Conservation (phyloP, 2,113 vertebrate species). For the Tricholaema leucomelas region DNA sequence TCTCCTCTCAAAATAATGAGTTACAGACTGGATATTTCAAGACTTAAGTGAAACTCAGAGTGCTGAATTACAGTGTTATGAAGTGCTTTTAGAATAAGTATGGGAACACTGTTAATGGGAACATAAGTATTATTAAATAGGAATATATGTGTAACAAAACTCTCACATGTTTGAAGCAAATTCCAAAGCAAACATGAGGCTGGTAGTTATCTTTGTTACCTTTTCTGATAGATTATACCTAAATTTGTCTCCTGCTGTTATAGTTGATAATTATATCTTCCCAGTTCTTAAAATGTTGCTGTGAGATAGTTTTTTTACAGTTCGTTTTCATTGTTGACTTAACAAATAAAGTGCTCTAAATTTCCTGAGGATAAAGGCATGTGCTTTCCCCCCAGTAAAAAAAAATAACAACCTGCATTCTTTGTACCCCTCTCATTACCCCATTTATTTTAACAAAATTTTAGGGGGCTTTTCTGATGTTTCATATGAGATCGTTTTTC, state of each 20-base stretch:
- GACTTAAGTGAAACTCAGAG: neutral
- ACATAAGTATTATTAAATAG: neutral
- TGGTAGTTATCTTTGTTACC: neutral
- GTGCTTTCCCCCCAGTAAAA: rapidly evolving
- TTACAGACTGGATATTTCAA: conserved; percentile 5
- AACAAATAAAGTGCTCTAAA: neutral
- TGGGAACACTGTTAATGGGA: neutral
- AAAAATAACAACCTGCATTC: neutral
- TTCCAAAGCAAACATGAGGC: neutral
- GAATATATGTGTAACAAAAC: neutral
- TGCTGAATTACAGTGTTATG: neutral
- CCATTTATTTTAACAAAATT: neutral
- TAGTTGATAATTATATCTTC: neutral
- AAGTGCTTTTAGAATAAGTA: conserved; percentile 18
- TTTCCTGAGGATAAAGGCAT: neutral
- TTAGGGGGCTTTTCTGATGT: neutral
- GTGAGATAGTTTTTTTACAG: neutral
- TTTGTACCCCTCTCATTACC: neutral
- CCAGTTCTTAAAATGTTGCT: neutral
- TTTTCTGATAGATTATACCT: neutral
- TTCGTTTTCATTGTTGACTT: neutral
- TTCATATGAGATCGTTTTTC: neutral
- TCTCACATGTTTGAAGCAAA: neutral
- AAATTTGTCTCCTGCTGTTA: neutral
- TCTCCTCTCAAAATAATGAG: neutral